Evolutionary conservation across 2,113 vertebrate species (phyloP).

Genomic region (Thinocorus orbignyianus): DNA sequence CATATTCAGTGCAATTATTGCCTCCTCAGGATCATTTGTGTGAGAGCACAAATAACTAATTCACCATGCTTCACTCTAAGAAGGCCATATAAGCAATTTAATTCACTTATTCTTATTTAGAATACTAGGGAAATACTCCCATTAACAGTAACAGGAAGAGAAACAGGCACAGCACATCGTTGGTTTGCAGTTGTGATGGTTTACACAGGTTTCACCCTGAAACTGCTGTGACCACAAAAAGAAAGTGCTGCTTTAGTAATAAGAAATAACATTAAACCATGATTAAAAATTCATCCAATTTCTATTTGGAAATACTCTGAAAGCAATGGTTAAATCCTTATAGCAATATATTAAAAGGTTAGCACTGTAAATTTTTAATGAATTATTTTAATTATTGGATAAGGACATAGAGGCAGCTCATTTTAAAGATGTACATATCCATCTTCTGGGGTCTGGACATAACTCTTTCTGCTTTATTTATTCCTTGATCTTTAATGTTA

Average conservation of each 20-base stretch:
- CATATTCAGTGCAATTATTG: not conserved
- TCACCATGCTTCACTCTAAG: not conserved
- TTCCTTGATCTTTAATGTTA: not conserved
- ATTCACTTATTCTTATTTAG: not conserved
- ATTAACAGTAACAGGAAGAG: not conserved
- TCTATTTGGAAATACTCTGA: not conserved
- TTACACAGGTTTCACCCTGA: not conserved
- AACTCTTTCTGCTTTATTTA: not conserved
- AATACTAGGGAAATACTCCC: not conserved
- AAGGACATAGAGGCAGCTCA: not conserved
- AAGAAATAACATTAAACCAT: not conserved
- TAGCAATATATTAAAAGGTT: constrained; percentile 1
- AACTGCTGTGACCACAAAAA: not conserved
- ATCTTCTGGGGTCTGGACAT: not conserved
- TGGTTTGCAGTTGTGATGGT: not conserved
- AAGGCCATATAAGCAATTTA: not conserved
- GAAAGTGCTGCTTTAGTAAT: not conserved
- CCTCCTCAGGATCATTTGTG: not conserved
- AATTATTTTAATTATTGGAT: constrained; percentile 12
- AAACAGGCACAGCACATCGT: not conserved
- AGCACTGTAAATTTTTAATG: constrained; percentile 6
- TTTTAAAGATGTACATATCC: not conserved
- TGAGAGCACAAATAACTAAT: not conserved
- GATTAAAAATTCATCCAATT: constrained; percentile 27
- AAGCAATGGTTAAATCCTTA: constrained; percentile 13